Evolutionary conservation across 2,113 vertebrate genomes (phyloP).

Genomic region (Ochotona princeps): DNA sequence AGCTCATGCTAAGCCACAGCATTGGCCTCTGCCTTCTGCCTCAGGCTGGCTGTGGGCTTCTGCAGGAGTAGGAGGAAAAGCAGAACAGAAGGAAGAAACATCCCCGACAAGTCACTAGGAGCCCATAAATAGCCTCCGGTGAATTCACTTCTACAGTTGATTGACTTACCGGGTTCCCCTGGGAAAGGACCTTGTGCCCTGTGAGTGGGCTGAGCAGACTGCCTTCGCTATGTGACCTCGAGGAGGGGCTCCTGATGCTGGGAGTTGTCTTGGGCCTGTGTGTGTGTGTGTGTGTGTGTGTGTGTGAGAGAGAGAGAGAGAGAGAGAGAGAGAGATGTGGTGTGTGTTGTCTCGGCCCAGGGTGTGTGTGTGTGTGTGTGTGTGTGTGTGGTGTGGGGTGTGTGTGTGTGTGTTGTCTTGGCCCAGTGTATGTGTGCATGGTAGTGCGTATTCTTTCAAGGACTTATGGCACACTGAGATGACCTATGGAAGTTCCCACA

Average conservation of each 20-base stretch:
- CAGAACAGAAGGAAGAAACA: background rate
- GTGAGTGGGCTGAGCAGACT: background rate
- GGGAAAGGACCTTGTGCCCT: fast-evolving
- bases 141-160: background rate
- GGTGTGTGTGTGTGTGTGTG: too few relatives aligned
- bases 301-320: too few relatives aligned
- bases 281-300: background rate
- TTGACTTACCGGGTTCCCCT: background rate
- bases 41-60: background rate
- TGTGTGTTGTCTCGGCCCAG: too few relatives aligned
- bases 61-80: background rate
- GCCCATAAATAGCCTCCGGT: constrained; percentile 21
- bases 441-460: background rate
- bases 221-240: fast-evolving
- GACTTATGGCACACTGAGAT: background rate
- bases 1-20: background rate
- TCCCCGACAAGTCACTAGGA: background rate
- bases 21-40: background rate
- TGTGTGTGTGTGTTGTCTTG: too few relatives aligned
- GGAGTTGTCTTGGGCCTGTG: too few relatives aligned
- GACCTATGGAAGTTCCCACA: background rate
- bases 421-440: background rate
- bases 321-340: too few relatives aligned
- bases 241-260: background rate
- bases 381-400: too few relatives aligned